phyloP scores from a whole-genome alignment of 2,888 invertebrate genomes.

The Erebia epiphron region DNA sequence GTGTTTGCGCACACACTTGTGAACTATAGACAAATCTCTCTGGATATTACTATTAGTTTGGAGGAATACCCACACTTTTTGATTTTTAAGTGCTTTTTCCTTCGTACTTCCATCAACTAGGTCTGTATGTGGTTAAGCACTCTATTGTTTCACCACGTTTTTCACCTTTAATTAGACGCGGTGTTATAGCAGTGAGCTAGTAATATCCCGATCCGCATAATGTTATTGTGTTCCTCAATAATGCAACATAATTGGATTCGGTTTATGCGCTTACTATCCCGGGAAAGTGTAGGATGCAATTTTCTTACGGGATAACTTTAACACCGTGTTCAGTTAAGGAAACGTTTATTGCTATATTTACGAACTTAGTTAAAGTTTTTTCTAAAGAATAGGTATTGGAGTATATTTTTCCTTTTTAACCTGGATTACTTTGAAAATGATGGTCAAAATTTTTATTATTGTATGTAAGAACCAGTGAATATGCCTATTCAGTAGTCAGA shows the following conservation, averaged over 20 bases:
- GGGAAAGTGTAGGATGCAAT: slow-evolving; percentile 22
- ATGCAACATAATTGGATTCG: slow-evolving; percentile 28
- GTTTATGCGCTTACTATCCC: slow-evolving; percentile 22
- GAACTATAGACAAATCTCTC: too few species aligned
- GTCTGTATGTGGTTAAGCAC: background rate
- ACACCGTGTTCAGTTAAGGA: slow-evolving; percentile 11
- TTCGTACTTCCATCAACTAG: background rate
- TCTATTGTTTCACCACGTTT: background rate
- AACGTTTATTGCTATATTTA: slow-evolving; percentile 18
- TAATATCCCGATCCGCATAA: slow-evolving; percentile 21
- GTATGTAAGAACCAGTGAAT: too few species aligned
- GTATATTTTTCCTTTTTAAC: background rate
- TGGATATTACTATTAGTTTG: too few species aligned
- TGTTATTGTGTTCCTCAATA: slow-evolving; percentile 25
- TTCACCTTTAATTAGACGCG: slow-evolving; percentile 5
- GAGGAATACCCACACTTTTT: background rate
- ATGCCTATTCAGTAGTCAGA: too few species aligned
- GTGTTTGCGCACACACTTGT: too few species aligned
- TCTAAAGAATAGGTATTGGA: background rate
- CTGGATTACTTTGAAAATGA: too few species aligned
- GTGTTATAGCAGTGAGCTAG: slow-evolving; percentile 13
- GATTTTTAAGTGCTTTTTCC: background rate
- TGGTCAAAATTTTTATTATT: too few species aligned
- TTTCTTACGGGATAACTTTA: slow-evolving; percentile 25
- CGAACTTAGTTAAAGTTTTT: background rate